These are phyloP conservation scores for Isurus oxyrinchus DNA, from an alignment of 2,113 vertebrate species.

Conservation along the genomic window DNA sequence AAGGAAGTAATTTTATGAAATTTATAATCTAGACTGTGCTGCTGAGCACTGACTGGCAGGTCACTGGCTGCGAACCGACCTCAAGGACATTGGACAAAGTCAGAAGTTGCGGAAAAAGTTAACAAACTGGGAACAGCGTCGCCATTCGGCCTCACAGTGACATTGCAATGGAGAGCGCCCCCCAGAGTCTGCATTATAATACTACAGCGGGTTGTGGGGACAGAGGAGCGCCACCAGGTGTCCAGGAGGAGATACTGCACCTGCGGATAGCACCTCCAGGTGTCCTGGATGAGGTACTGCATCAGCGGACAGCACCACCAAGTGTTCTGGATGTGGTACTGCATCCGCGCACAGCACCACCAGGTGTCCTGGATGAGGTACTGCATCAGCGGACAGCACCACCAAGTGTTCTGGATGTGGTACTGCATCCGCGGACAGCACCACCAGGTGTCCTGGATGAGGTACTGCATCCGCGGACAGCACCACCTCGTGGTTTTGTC, in stretches of 20 bases:
- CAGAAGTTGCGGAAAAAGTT: not conserved
- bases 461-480: constrained; percentile 39
- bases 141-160: not conserved
- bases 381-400: not conserved
- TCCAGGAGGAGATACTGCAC: too few relatives aligned
- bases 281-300: constrained; percentile 40
- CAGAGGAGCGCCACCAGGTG: not conserved
- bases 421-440: constrained; percentile 40
- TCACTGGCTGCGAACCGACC: too few relatives aligned
- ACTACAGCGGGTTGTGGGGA: not conserved
- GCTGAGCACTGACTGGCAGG: too few relatives aligned
- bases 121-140: not conserved
- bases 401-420: not conserved
- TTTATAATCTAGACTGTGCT: not conserved
- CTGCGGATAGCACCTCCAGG: not conserved
- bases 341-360: not conserved
- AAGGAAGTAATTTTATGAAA: not conserved
- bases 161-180: not conserved
- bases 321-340: not conserved
- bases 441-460: not conserved
- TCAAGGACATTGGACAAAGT: not conserved
- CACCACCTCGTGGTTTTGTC: constrained; percentile 51
- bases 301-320: constrained; percentile 38
- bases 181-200: not conserved
- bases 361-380: not conserved